Conservation (phyloP, 2,888 invertebrate species). For the Smittia sp. region DNA sequence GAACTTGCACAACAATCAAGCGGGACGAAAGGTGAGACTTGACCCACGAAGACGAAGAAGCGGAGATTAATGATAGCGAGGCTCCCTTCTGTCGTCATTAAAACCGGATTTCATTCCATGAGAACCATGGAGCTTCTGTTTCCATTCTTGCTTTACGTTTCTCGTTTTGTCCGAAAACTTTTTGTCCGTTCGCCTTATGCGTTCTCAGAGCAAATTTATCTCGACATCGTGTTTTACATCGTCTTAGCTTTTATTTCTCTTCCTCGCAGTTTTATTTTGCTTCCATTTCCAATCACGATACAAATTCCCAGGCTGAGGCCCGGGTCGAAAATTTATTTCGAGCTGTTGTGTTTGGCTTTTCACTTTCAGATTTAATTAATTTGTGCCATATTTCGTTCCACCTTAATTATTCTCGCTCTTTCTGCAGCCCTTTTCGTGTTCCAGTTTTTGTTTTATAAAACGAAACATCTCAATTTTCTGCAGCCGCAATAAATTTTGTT, state of each 20-base stretch:
- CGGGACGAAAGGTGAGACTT: constrained; percentile 81
- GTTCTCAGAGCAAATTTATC: not conserved
- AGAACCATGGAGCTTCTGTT: not conserved
- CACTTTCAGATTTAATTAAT: constrained; percentile 24
- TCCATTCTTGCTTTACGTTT: not conserved
- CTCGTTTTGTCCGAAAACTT: not conserved
- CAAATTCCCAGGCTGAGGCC: not conserved
- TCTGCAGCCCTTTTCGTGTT: not conserved
- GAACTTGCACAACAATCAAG: constrained; percentile 96
- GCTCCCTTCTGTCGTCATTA: not conserved
- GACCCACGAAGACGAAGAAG: not conserved
- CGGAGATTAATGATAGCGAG: not conserved
- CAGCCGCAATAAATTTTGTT: constrained; percentile 14
- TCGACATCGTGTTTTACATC: constrained; percentile 24
- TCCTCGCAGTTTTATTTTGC: not conserved
- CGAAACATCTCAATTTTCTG: constrained; percentile 23
- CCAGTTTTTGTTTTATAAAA: not conserved
- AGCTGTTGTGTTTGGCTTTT: not conserved
- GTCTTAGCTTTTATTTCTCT: not conserved
- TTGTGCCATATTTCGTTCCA: constrained; percentile 16
- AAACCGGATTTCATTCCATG: constrained; percentile 7
- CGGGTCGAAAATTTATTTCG: not conserved
- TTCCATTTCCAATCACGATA: constrained; percentile 7
- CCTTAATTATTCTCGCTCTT: not conserved
- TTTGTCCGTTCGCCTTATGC: not conserved